phyloP scores from a whole-genome alignment of 2,797 vertebrate species.

The Periophthalmus magnuspinnatus region DNA sequence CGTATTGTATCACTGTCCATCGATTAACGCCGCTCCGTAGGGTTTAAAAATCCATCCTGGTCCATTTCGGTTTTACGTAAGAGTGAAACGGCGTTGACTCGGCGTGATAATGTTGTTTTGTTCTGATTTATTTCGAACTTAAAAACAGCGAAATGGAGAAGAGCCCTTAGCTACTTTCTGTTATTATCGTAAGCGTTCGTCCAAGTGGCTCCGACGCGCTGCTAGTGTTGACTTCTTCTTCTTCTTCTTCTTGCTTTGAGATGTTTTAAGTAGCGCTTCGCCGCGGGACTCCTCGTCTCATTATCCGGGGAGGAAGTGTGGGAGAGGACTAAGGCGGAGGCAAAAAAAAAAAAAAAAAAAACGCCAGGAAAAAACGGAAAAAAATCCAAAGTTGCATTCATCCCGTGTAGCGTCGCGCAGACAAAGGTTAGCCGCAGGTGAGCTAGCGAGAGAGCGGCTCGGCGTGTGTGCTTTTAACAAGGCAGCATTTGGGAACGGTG shows the following conservation, averaged over 20 bases:
- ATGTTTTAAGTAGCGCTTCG: constrained; percentile 57
- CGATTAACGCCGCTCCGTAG: constrained; percentile 13
- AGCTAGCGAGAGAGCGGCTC: constrained; percentile 23
- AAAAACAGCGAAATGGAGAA: constrained; percentile 5
- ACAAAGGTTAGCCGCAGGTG: constrained; percentile 52
- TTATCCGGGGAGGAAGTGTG: constrained; percentile 52
- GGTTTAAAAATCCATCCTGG: constrained; percentile 3
- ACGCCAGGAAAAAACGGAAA: too few species aligned
- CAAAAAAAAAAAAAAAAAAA: too few species aligned
- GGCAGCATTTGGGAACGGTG: constrained; percentile 14
- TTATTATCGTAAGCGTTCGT: constrained; percentile 33
- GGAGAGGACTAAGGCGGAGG: constrained; percentile 31
- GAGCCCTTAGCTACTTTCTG: background rate
- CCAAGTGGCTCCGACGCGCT: constrained; percentile 32
- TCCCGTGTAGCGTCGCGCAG: constrained; percentile 35
- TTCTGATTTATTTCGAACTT: background rate
- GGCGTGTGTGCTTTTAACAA: constrained; percentile 35
- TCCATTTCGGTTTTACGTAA: constrained; percentile 15
- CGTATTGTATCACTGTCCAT: constrained; percentile 18
- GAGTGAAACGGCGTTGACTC: constrained; percentile 2
- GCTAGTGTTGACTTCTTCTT: constrained; percentile 43
- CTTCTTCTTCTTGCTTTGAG: constrained; percentile 40
- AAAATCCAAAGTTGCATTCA: constrained; percentile 30
- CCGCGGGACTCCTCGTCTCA: constrained; percentile 50
- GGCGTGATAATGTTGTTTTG: constrained; percentile 13